Evolutionary conservation across 2,888 invertebrate species (phyloP).

Genomic region (Drosophila cracens): DNA sequence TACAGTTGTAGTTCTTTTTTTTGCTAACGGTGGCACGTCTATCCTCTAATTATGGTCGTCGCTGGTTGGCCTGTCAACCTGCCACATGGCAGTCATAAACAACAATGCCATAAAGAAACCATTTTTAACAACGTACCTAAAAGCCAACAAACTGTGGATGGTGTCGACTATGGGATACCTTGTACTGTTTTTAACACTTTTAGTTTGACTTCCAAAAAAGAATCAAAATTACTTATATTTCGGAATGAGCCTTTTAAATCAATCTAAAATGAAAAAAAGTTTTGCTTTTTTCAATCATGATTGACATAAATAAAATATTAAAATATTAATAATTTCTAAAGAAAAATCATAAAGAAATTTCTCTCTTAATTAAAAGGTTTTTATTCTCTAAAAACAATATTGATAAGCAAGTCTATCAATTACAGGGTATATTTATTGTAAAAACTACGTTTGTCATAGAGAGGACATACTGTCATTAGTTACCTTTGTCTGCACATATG

Average conservation of each 20-base stretch:
- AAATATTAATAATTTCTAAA: neutral
- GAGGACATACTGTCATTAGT: constrained; percentile 60
- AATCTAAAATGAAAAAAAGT: neutral
- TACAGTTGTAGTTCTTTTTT: constrained; percentile 20
- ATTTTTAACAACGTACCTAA: constrained; percentile 53
- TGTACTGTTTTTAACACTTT: neutral
- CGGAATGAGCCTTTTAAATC: neutral
- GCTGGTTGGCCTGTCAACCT: constrained; percentile 53
- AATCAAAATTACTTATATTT: neutral
- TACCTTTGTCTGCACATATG: constrained; percentile 9
- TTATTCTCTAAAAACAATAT: neutral
- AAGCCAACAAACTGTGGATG: neutral
- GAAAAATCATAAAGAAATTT: neutral
- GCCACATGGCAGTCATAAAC: constrained; percentile 72
- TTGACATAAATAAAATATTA: neutral
- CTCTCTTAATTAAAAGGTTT: rapidly evolving
- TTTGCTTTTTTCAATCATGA: neutral
- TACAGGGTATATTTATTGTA: constrained; percentile 37
- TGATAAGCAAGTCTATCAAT: neutral
- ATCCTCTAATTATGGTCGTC: constrained; percentile 66
- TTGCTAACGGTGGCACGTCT: constrained; percentile 46
- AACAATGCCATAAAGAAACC: constrained; percentile 74
- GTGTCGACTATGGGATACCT: neutral
- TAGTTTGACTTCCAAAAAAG: neutral
- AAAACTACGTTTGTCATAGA: constrained; percentile 39